A percentile compares a stretch with the other conserved stretches of the same genome.
Evolutionary conservation across 2,113 vertebrate species (phyloP).

Genomic region (Micromys minutus): DNA sequence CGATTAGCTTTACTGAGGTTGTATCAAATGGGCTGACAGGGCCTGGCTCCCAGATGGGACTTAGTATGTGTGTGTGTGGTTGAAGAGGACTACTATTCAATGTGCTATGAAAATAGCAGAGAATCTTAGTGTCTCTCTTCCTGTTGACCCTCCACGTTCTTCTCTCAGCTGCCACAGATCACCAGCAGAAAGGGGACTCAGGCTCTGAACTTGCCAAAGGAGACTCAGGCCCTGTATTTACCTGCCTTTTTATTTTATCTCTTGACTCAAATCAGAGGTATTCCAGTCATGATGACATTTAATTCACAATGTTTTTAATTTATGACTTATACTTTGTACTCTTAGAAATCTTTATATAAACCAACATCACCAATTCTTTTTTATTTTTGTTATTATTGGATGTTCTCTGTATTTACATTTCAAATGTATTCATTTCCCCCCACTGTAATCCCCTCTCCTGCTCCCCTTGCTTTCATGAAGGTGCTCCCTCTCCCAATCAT

Average conservation of each 20-base stretch:
- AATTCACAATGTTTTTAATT: neutral
- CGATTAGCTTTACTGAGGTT: neutral
- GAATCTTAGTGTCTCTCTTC: neutral
- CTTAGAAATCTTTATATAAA: neutral
- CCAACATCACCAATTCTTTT: neutral
- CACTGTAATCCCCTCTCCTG: no score
- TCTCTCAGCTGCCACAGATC: neutral
- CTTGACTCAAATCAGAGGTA: neutral
- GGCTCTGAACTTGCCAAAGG: neutral
- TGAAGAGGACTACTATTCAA: neutral
- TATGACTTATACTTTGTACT: neutral
- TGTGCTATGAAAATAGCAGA: neutral
- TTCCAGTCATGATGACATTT: neutral
- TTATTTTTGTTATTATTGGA: no score
- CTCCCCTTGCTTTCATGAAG: no score
- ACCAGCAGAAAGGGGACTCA: neutral
- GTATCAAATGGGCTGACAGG: neutral
- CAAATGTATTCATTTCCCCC: no score
- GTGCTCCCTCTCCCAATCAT: no score
- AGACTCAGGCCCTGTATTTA: neutral
- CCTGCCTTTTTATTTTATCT: neutral
- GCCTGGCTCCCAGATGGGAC: neutral
- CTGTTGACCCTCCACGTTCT: neutral
- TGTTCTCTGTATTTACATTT: no score
- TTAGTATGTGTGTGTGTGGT: neutral